These are phyloP conservation scores for Pachymerium ferrugineum DNA, from an alignment of 2,888 invertebrate genomes.

Conservation along the genomic window DNA sequence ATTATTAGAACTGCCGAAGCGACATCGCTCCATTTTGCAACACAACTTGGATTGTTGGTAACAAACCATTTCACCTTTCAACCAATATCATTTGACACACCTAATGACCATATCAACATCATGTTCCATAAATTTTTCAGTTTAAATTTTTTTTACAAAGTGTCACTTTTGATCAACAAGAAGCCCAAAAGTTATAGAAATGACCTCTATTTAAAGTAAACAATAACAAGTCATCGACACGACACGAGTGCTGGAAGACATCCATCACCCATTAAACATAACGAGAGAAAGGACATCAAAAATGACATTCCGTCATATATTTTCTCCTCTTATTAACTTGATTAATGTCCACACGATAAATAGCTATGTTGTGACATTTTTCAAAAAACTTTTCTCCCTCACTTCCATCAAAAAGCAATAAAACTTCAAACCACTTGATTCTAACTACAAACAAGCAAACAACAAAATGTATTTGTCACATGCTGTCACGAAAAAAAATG, in stretches of 20 bases:
- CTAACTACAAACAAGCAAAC: neutral
- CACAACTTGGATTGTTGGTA: too few relatives aligned
- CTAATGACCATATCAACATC: too few relatives aligned
- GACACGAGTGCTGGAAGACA: neutral
- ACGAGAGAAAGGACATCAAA: neutral
- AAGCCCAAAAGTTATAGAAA: too few relatives aligned
- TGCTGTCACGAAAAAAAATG: neutral
- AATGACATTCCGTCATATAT: neutral
- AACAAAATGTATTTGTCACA: neutral
- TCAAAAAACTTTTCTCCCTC: neutral
- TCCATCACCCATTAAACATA: neutral
- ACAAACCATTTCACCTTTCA: too few relatives aligned
- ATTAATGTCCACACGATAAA: neutral
- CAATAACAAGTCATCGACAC: too few relatives aligned
- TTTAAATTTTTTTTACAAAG: too few relatives aligned
- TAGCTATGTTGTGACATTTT: neutral
- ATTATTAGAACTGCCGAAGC: too few relatives aligned
- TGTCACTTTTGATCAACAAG: too few relatives aligned
- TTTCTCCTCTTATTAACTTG: neutral
- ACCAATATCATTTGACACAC: too few relatives aligned
- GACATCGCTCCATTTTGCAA: too few relatives aligned
- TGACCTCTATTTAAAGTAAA: too few relatives aligned
- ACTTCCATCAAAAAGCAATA: constrained; percentile 1
- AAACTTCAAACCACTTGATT: neutral
- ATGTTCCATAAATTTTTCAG: too few relatives aligned